phyloP scores from a whole-genome alignment of 1,140 invertebrate genomes.

The Akabosia matsudoensis region DNA sequence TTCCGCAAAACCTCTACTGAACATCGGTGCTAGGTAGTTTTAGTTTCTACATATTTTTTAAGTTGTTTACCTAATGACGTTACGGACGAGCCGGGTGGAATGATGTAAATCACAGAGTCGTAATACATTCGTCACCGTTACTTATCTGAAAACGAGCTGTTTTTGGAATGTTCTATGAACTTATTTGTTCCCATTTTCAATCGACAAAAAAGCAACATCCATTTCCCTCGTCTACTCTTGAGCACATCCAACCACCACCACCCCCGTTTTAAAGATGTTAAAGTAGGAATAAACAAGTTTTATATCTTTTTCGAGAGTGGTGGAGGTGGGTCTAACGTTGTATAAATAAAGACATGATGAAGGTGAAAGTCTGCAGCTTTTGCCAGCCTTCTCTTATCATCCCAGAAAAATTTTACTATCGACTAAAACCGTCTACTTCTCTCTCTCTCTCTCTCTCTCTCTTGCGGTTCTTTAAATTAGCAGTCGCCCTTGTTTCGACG shows the following conservation, averaged over 20 bases:
- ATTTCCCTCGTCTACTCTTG: too few species aligned
- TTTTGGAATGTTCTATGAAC: neutral
- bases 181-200: neutral
- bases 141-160: neutral
- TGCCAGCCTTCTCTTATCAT: too few species aligned
- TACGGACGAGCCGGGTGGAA: neutral
- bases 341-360: neutral
- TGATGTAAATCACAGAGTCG: neutral
- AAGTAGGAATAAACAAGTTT: too few species aligned
- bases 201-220: too few species aligned
- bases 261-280: too few species aligned
- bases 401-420: too few species aligned
- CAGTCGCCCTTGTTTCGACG: neutral
- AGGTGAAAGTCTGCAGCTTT: neutral
- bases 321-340: too few species aligned
- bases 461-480: slow-evolving; percentile 6
- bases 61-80: slow-evolving; percentile 14
- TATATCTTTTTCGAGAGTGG: too few species aligned
- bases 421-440: too few species aligned
- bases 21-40: neutral
- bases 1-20: neutral
- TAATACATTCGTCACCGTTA: slow-evolving; percentile 14
- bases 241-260: too few species aligned
- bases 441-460: too few species aligned
- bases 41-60: neutral